Evolutionary conservation across 2,113 vertebrate genomes (phyloP), one percentile per base, ranked within the genome.

Genomic region (Austrofundulus limnaeus): DNA sequence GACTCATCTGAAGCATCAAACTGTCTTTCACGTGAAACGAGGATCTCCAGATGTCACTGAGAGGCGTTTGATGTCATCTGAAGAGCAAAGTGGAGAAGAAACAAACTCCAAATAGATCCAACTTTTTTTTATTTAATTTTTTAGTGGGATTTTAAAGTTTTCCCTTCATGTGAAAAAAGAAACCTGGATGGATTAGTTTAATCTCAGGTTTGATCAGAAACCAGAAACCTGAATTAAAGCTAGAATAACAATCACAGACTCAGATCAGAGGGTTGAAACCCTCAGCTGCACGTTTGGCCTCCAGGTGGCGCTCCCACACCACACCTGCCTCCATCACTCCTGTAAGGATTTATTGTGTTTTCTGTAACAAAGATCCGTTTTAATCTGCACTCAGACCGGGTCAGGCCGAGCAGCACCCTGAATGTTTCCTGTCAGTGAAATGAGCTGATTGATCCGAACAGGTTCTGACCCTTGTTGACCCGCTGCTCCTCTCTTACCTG

Each of bases 11-110:
- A 31, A n/a, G 5, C 42, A 60, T 38, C 21, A 42, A 57, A 25
- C 20, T 60, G 15, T 34, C 43, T 37, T 60, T 46, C 12, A 47
- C 11, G 14, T 34, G 39, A 60, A 60, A 46, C 7, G 8, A 60
- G 43, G 57, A 21, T 60, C 47, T 61, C 20, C 45, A 48, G 45
- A 31, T 48, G 57, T 45, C 56, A 31, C 56, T 15, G 25, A 47
- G 24, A 34, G 13, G 17, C 1, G 25, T 59, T 46, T 59, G 56
- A 59, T 59, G 41, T 28, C 41, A 31, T 12, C 56, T 46, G 43
- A 37, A 47, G 43, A 48, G 58, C 1, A 10, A 5, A 5, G n/a
- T 21, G 21, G 58, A 48, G 9, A 4, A 42, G 58, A 34, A 60
- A 47, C 25, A 34, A 34, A 47, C 57, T 20, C 25, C n/a, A 37